phyloP scores from a whole-genome alignment of 2,888 invertebrate genomes.

The Drosophila colorata region DNA sequence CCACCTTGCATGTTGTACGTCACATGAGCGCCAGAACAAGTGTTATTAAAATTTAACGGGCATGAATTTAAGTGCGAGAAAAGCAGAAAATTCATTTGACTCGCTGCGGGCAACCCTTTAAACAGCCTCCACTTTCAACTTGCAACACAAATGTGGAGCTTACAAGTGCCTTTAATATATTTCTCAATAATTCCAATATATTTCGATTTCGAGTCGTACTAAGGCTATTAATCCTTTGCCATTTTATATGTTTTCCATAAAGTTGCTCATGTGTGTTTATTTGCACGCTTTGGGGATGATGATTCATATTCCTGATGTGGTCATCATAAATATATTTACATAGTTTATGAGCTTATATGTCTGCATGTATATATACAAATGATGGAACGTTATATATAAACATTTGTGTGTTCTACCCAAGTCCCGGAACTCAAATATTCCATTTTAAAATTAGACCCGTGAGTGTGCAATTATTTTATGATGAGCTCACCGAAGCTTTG shows the following conservation, averaged over 20 bases:
- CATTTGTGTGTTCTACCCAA: neutral
- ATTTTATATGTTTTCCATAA: conserved; percentile 12
- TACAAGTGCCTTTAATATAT: neutral
- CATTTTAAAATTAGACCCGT: conserved; percentile 20
- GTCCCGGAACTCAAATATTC: conserved; percentile 18
- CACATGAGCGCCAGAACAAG: conserved; percentile 14
- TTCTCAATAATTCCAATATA: neutral
- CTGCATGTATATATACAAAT: conserved; percentile 7
- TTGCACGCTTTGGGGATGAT: conserved; percentile 26
- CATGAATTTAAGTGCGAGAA: conserved; percentile 16
- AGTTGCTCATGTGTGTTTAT: conserved; percentile 45
- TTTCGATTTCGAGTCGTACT: neutral
- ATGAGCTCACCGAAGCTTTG: conserved; percentile 11
- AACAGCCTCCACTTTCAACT: neutral
- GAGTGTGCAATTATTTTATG: conserved; percentile 5
- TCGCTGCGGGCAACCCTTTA: conserved; percentile 13
- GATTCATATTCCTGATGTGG: conserved; percentile 52
- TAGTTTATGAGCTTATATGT: conserved; percentile 20
- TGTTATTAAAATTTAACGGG: conserved; percentile 47
- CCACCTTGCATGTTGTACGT: conserved; percentile 22
- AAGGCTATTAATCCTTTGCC: neutral
- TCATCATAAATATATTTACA: conserved; percentile 48
- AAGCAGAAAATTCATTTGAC: conserved; percentile 12
- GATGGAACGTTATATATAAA: neutral
- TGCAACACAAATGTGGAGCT: neutral